Percentiles rank a stretch among this genome's conserved stretches.
Conservation (phyloP, 2,888 invertebrate species). For the Synergus umbraculus region DNA sequence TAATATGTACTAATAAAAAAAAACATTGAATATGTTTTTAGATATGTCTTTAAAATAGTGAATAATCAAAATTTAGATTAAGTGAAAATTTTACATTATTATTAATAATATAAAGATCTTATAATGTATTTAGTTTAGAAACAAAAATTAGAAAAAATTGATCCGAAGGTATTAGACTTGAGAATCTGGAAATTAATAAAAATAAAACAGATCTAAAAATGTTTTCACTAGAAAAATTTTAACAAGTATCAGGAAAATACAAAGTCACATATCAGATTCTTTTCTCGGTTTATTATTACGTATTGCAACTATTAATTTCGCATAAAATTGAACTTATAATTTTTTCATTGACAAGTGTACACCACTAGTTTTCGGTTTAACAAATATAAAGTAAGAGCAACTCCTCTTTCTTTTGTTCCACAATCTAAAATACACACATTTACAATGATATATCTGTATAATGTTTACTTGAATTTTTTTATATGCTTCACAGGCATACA, state of each 20-base stretch:
- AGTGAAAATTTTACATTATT: not conserved
- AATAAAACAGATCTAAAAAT: not conserved
- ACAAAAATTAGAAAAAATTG: not conserved
- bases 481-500: constrained; percentile 31
- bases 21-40: too few relatives aligned
- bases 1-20: too few relatives aligned
- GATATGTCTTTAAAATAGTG: too few relatives aligned
- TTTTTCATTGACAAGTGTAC: constrained; percentile 11
- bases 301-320: constrained; percentile 39
- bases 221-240: not conserved
- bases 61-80: too few relatives aligned
- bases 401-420: constrained; percentile 10
- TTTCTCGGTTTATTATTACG: constrained; percentile 17
- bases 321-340: constrained; percentile 23
- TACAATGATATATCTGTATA: constrained; percentile 17
- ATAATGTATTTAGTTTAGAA: not conserved
- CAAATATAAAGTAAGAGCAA: constrained; percentile 33
- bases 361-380: constrained; percentile 14
- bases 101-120: too few relatives aligned
- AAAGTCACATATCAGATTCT: constrained; percentile 15
- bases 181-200: not conserved
- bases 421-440: constrained; percentile 7
- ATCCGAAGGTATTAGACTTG: not conserved
- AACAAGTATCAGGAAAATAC: not conserved
- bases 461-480: constrained; percentile 20